A percentile compares a stretch with the other conserved stretches of the same genome.
phyloP scores from a whole-genome alignment of 2,113 vertebrate species.

The Labrus mixtus region DNA sequence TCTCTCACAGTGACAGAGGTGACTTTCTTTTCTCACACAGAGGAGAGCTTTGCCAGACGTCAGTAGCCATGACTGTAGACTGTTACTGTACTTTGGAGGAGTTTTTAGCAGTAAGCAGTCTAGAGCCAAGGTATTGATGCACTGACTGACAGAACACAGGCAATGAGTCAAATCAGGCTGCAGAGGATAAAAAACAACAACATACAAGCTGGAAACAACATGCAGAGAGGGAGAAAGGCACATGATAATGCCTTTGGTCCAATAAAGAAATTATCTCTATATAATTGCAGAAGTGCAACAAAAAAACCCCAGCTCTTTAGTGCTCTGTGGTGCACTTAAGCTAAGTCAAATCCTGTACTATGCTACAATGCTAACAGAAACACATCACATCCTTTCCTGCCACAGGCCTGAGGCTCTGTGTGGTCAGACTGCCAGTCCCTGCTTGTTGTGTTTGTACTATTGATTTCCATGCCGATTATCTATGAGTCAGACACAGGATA shows the following conservation, averaged over 20 bases:
- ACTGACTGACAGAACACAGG: slow-evolving; percentile 78
- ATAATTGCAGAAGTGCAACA: slow-evolving; percentile 19
- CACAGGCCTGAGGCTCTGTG: slow-evolving; percentile 21
- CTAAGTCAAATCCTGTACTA: slow-evolving; percentile 14
- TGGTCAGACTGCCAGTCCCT: slow-evolving; percentile 48
- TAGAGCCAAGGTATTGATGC: slow-evolving; percentile 98
- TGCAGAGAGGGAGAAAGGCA: slow-evolving; percentile 22
- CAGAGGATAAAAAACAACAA: slow-evolving; percentile 7
- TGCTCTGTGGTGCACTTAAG: background rate
- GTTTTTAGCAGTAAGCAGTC: slow-evolving; percentile 97
- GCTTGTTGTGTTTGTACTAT: slow-evolving; percentile 73
- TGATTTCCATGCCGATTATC: slow-evolving; percentile 77
- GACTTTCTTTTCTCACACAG: slow-evolving; percentile 33
- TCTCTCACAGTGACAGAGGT: slow-evolving; percentile 38
- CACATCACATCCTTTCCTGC: slow-evolving; percentile 29
- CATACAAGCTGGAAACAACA: slow-evolving; percentile 25
- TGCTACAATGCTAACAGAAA: slow-evolving; percentile 21
- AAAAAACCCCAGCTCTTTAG: background rate
- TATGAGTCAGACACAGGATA: slow-evolving; percentile 74
- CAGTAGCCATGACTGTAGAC: slow-evolving; percentile 99
- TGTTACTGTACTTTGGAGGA: slow-evolving; percentile 92
- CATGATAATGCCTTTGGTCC: slow-evolving; percentile 26
- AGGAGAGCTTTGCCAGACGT: slow-evolving; percentile 88
- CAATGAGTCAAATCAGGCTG: slow-evolving; percentile 18
- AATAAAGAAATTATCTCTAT: slow-evolving; percentile 21